These are phyloP conservation scores for Dallia pectoralis DNA, from an alignment of 2,797 vertebrate genomes.

Conservation along the genomic window DNA sequence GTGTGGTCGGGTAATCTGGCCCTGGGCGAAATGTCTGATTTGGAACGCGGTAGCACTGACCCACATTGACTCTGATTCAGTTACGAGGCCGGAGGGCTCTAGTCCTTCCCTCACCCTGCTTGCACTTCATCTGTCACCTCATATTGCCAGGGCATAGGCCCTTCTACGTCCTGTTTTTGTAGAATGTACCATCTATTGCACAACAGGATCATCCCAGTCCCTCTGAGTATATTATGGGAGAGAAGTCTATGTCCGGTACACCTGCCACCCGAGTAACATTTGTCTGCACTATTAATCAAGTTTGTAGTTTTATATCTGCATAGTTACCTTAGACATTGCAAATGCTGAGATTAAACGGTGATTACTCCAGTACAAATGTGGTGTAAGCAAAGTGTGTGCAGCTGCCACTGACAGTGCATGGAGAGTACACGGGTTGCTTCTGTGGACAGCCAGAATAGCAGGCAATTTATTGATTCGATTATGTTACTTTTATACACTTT, in stretches of 20 bases:
- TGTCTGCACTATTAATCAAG: background rate
- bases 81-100: slow-evolving; percentile 50
- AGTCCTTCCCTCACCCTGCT: slow-evolving; percentile 38
- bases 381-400: background rate
- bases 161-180: slow-evolving; percentile 17
- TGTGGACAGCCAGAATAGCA: slow-evolving; percentile 17
- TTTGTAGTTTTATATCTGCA: background rate
- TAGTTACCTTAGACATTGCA: background rate
- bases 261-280: background rate
- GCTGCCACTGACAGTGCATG: background rate
- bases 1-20: slow-evolving; percentile 61
- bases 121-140: slow-evolving; percentile 39
- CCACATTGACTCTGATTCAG: slow-evolving; percentile 67
- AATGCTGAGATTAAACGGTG: background rate
- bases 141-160: slow-evolving; percentile 3
- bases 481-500: background rate
- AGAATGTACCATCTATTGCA: background rate
- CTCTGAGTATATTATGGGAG: background rate
- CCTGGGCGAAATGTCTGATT: slow-evolving; percentile 64
- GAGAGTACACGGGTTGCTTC: background rate
- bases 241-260: background rate
- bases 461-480: background rate
- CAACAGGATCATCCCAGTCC: background rate
- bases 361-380: background rate
- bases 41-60: slow-evolving; percentile 65